Evolutionary conservation across 1,140 invertebrate species (phyloP).

Genomic region (Lethocerus indicus): DNA sequence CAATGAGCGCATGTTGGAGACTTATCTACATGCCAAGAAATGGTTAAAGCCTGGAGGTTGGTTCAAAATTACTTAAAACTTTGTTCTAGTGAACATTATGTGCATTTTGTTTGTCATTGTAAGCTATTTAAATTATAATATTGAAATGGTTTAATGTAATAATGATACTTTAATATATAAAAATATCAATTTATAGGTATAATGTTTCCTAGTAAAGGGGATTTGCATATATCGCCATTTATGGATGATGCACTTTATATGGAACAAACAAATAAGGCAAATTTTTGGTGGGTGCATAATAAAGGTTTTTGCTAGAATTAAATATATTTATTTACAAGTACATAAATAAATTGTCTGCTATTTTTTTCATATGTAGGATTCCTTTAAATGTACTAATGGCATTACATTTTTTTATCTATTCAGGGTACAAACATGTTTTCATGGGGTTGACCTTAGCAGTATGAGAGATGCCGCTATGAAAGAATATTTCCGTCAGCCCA

Average conservation of each 20-base stretch:
- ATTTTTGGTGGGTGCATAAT: conserved; percentile 69
- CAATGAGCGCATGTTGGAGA: conserved; percentile 98
- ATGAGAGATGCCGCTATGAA: conserved; percentile 82
- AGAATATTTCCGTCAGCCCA: conserved; percentile 97
- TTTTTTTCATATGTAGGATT: conserved; percentile 27
- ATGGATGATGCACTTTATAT: conserved; percentile 94
- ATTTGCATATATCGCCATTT: conserved; percentile 96
- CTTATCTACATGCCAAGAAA: conserved; percentile 95
- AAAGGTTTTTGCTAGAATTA: not conserved
- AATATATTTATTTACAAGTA: not conserved
- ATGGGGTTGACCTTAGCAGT: conserved; percentile 88
- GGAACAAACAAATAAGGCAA: conserved; percentile 97
- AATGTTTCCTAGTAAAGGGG: conserved; percentile 95
- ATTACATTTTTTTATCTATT: too few species aligned
- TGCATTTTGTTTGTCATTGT: not conserved
- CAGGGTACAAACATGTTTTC: conserved; percentile 89
- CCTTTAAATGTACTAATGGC: too few species aligned
- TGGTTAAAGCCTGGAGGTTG: conserved; percentile 81
- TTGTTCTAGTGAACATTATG: not conserved
- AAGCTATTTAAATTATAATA: not conserved
- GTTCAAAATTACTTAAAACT: not conserved
- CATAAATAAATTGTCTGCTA: conserved; percentile 92
- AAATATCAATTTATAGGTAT: conserved; percentile 24
- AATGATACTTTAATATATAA: too few species aligned
- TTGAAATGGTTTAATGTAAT: too few species aligned